Base-by-base conservation (phyloP, 1,140 invertebrate genomes). In the Nymphalis io region DNA sequence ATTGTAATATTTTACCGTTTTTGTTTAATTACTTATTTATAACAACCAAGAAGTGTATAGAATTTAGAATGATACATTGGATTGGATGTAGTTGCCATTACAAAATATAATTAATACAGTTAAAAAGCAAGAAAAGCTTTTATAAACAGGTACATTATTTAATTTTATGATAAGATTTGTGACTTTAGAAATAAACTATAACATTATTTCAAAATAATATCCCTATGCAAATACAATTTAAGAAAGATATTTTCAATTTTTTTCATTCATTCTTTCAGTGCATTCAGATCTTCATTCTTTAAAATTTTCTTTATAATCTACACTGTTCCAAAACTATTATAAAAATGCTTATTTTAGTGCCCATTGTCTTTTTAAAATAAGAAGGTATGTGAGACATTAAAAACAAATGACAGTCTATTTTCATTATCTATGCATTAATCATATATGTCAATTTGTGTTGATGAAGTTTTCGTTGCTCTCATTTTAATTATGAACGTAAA, bases 341-440 rank as follows among this genome's bases (percentile, higher is more conserved):
- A 27, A 57, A 55, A 72, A 72, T 67, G 58, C 63, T 48, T 44
- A 66, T 20, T 58, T 66, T 62, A 67, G 63, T 72, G 66, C 72
- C 48, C 48, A 59, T 64, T 63, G 68, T 70, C 51, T 70, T 67
- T 74, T 55, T 33, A 48, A 51, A 63, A 51, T 60, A 13, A 63
- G 5, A 58, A 58, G 38, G 23, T 61, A 44, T 16, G 20, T 57
- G 33, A 33, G 40, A 21, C 46, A 13, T 11, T 12, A 20, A 20
- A 51, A 20, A 8, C 20, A 12, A 21, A 20, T 11, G 18, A n/a
- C 42, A 46, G 42, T 46, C 42, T 46, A 46, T 46, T n/a, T 33
- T 46, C 4, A n/a, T 46, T 46, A 15, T 46, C 42, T 18, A 46
- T 46, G 48, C 1, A 18, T 21, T 51, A 51, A 51, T 8, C 21